phyloP scores from a whole-genome alignment of 2,888 invertebrate genomes.

The Cantharis nigra region DNA sequence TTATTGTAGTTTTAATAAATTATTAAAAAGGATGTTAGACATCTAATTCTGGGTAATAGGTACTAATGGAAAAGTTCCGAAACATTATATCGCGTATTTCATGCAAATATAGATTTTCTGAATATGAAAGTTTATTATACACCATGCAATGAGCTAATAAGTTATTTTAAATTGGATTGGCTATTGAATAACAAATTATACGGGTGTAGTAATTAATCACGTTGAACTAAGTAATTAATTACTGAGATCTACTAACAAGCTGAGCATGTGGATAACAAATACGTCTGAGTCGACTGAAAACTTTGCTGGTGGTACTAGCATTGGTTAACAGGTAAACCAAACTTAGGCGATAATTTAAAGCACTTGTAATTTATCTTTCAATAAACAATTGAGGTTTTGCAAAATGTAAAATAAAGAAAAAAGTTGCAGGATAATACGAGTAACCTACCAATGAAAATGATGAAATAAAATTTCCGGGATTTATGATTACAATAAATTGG shows the following conservation, averaged over 20 bases:
- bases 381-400: not conserved
- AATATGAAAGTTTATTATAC: not conserved
- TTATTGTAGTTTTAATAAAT: not conserved
- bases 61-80: not conserved
- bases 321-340: conserved; percentile 3
- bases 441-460: not conserved
- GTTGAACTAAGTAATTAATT: conserved; percentile 2
- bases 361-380: not conserved
- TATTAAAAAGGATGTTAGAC: not conserved
- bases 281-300: not conserved
- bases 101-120: not conserved
- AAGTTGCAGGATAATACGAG: not conserved
- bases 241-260: not conserved
- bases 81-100: not conserved
- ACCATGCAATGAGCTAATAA: not conserved
- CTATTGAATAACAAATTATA: conserved; percentile 2
- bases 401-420: not conserved
- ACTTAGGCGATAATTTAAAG: not conserved
- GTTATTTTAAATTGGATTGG: conserved; percentile 3
- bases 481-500: not conserved
- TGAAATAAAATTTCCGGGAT: not conserved
- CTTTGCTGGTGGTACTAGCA: not conserved
- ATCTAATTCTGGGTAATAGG: not conserved
- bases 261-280: not conserved
- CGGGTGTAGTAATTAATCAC: conserved; percentile 2